Evolutionary conservation across 2,113 vertebrate species (phyloP).

Genomic region (Myrmecobius fasciatus): DNA sequence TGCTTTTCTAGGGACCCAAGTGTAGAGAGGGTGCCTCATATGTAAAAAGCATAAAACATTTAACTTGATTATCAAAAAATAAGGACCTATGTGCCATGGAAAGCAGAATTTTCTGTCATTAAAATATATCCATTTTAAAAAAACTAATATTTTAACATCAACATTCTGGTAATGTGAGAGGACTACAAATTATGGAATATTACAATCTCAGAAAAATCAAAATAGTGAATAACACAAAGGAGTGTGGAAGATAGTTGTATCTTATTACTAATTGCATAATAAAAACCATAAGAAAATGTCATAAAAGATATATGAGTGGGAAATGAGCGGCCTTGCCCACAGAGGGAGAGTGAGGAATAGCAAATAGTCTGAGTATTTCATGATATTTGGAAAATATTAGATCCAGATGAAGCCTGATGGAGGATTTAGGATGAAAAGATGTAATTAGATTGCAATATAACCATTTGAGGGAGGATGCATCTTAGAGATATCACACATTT

Average conservation of each 20-base stretch:
- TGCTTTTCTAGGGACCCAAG: no score
- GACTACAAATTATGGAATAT: no score
- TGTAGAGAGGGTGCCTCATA: no score
- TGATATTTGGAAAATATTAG: neutral
- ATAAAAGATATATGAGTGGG: neutral
- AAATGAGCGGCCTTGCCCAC: neutral
- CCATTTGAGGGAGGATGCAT: neutral
- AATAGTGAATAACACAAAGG: no score
- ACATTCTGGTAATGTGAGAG: no score
- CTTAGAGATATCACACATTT: neutral
- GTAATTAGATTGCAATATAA: neutral
- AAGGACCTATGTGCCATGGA: no score
- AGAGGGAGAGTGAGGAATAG: neutral
- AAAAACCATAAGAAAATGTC: neutral
- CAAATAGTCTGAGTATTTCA: neutral
- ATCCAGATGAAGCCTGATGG: neutral
- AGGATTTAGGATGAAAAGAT: neutral
- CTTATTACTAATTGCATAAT: neutral
- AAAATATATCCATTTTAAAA: no score
- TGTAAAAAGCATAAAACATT: no score
- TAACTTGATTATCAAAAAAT: no score
- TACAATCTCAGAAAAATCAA: no score
- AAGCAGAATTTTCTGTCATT: no score
- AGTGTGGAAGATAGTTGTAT: neutral
- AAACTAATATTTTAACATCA: no score